Evolutionary conservation across 2,797 vertebrate genomes (phyloP), one percentile per base, ranked within the genome.

Genomic region (Sternarchorhynchus goeldii): DNA sequence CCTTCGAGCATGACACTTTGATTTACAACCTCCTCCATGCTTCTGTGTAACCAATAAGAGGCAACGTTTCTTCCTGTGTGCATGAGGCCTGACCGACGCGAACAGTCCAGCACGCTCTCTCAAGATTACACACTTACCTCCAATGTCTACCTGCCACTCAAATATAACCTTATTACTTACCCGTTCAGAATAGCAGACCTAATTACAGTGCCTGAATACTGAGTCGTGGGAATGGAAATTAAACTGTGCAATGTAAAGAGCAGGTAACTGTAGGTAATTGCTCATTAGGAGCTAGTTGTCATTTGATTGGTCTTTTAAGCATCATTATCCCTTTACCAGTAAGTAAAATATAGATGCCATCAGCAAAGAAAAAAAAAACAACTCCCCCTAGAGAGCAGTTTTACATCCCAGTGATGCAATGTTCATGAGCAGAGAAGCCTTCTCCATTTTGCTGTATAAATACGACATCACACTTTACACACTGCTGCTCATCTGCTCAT

Each of bases 171-270:
- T 18, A 50, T 69, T 62, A 69, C 75, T 39, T 41, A 73, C 39
- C 17, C 25, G 74, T 18, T 45, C 39, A 20, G 53, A 60, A 67
- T 39, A 63, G 72, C 74, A 68, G 32, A 67, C 25, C 50, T 79
- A 60, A 75, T 82, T 82, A 80, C 75, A 68, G 60, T 20, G 53
- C 20, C 65, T 50, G 66, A 18, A 53, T 56, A 53, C 20, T 8
- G 31, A 20, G 41, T 31, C 32, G 55, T 32, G 14, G 36, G 18
- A 73, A 66, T 17, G 39, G 45, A 62, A 59, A 20, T 10, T 45
- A 25, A 25, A 7, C 10, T 45, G 10, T 45, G 6, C 10, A 8
- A 6, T 29, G 29, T 32, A 69, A 63, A 18, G 41, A 56, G 34
- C 12, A 39, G 32, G 25, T 45, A 63, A 45, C 50, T 45, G 8